These are phyloP conservation scores for Coracopsis vasa DNA, from an alignment of 2,113 vertebrate genomes.

Conservation along the genomic window DNA sequence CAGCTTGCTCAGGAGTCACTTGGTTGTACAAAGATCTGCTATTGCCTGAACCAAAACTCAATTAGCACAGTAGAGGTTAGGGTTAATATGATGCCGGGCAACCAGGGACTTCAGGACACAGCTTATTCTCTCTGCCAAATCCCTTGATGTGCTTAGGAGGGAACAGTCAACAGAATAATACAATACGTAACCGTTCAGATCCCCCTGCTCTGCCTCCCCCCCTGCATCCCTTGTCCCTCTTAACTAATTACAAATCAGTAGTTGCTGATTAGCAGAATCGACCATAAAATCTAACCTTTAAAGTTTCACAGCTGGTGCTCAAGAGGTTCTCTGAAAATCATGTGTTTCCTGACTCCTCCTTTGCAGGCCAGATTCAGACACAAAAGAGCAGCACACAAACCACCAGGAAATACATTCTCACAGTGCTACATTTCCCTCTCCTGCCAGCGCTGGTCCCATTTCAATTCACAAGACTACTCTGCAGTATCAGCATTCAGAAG, in stretches of 20 bases:
- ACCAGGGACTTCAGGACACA: not conserved
- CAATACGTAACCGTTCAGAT: not conserved
- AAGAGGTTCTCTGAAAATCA: not conserved
- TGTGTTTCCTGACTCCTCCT: not conserved
- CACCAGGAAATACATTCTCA: not conserved
- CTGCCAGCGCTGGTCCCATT: not conserved
- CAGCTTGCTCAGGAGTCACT: not conserved
- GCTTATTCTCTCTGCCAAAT: not conserved
- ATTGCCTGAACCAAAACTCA: not conserved
- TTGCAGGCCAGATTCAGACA: not conserved
- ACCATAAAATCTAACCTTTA: not conserved
- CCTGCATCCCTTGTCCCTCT: not conserved
- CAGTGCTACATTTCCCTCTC: not conserved
- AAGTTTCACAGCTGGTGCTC: not conserved
- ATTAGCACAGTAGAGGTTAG: not conserved
- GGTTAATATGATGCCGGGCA: not conserved
- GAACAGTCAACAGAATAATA: not conserved
- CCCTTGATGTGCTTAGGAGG: not conserved
- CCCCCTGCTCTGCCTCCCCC: not conserved
- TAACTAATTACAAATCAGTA: not conserved
- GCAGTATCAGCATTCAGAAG: not conserved
- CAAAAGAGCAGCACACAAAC: not conserved
- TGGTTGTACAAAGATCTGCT: not conserved
- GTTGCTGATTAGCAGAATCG: not conserved
- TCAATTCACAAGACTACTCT: not conserved